phyloP scores from a whole-genome alignment of 2,797 vertebrate species.

The Myotis planiceps region DNA sequence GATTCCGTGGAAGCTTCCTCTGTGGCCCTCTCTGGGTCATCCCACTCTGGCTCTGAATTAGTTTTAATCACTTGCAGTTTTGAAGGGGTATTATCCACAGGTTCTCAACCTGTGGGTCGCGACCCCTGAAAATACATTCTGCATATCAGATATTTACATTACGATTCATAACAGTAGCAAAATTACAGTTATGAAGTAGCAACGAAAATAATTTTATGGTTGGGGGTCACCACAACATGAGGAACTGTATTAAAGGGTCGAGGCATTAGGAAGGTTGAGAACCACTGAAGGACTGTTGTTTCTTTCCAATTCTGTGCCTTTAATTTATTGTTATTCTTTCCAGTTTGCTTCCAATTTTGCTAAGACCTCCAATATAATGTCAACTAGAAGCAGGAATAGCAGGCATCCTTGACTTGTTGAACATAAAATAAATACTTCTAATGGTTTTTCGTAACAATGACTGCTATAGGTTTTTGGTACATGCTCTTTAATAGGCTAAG shows the following conservation, averaged over 20 bases:
- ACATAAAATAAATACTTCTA: conserved; percentile 23
- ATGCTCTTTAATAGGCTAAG: background rate
- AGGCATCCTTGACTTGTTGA: background rate
- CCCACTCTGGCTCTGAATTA: background rate
- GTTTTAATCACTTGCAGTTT: background rate
- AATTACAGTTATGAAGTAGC: no score
- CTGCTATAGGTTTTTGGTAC: background rate
- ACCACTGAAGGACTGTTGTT: background rate
- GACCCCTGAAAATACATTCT: no score
- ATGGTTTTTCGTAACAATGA: background rate
- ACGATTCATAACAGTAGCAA: no score
- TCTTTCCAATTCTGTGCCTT: background rate
- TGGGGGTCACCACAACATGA: no score
- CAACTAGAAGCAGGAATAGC: background rate
- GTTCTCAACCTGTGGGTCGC: background rate
- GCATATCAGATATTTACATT: background rate
- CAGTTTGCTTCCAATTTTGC: background rate
- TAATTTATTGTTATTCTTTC: conserved; percentile 11
- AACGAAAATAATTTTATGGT: no score
- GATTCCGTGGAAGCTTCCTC: background rate
- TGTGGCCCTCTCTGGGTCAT: background rate
- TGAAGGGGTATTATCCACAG: background rate
- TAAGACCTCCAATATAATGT: background rate
- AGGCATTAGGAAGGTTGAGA: no score
- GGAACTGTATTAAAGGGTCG: no score